Conservation (phyloP, 2,797 vertebrate species). For the Sebastes glaucus region DNA sequence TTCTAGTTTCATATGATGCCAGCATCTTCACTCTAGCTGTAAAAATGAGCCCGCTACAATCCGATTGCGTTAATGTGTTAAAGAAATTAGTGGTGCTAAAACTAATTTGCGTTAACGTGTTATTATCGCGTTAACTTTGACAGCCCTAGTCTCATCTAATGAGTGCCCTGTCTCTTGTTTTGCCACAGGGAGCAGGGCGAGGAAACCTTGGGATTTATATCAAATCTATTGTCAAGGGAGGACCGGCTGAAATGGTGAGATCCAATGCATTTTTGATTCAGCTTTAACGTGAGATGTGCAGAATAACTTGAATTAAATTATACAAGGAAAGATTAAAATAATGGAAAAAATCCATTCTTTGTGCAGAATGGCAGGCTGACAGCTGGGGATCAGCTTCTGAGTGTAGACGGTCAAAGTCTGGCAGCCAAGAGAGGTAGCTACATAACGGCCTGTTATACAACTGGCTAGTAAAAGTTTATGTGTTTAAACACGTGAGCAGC, state of each 20-base stretch:
- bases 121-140: too few relatives aligned
- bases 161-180: not conserved
- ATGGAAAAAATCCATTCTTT: not conserved
- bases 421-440: slow-evolving; percentile 91
- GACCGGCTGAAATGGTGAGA: slow-evolving; percentile 91
- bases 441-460: not conserved
- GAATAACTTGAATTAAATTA: not conserved
- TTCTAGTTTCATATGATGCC: too few relatives aligned
- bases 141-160: not conserved
- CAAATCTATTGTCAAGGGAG: slow-evolving; percentile 93
- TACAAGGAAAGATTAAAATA: not conserved
- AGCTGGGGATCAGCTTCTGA: slow-evolving; percentile 92
- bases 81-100: too few relatives aligned
- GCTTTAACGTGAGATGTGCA: not conserved
- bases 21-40: too few relatives aligned
- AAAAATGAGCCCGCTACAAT: too few relatives aligned
- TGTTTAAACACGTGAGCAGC: too few relatives aligned
- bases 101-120: too few relatives aligned
- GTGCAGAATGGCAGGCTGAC: slow-evolving; percentile 88
- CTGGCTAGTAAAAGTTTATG: too few relatives aligned
- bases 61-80: too few relatives aligned
- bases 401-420: slow-evolving; percentile 92
- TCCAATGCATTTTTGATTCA: not conserved
- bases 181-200: slow-evolving; percentile 87
- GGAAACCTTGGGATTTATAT: slow-evolving; percentile 94